Percentiles rank a stretch among this genome's conserved stretches.
Conservation (phyloP, 2,888 invertebrate genomes). For the Melieria crassipennis region DNA sequence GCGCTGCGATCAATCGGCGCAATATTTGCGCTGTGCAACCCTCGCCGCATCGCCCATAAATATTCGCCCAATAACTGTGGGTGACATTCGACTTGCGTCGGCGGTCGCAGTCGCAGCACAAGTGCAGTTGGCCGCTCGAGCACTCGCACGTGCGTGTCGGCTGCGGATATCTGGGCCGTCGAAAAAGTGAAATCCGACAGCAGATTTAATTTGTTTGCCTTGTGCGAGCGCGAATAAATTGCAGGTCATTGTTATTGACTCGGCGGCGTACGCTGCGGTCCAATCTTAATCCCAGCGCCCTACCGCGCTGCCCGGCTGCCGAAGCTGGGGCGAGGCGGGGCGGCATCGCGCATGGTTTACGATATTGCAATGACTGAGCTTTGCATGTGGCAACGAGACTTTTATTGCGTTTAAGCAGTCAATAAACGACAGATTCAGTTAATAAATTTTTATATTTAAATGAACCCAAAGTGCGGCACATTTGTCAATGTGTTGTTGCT, state of each 20-base stretch:
- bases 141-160: background rate
- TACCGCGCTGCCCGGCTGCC: too few species aligned
- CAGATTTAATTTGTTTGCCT: conserved; percentile 21
- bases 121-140: background rate
- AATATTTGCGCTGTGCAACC: conserved; percentile 15
- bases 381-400: conserved; percentile 31
- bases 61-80: conserved; percentile 18
- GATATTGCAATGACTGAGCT: conserved; percentile 25
- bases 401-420: conserved; percentile 40
- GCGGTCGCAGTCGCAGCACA: conserved; percentile 11
- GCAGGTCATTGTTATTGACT: conserved; percentile 20
- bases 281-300: too few species aligned
- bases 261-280: too few species aligned
- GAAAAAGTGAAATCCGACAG: conserved; percentile 27
- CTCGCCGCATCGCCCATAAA: conserved; percentile 8
- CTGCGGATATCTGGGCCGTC: background rate
- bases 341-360: conserved; percentile 21
- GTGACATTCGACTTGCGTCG: conserved; percentile 24
- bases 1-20: conserved; percentile 22
- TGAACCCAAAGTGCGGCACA: conserved; percentile 13
- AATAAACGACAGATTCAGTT: conserved; percentile 45
- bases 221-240: conserved; percentile 28
- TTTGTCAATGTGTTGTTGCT: conserved; percentile 10
- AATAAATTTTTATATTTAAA: conserved; percentile 39
- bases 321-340: background rate